Base-by-base conservation (phyloP, 2,113 vertebrate genomes). In the Periophthalmus modestus region DNA sequence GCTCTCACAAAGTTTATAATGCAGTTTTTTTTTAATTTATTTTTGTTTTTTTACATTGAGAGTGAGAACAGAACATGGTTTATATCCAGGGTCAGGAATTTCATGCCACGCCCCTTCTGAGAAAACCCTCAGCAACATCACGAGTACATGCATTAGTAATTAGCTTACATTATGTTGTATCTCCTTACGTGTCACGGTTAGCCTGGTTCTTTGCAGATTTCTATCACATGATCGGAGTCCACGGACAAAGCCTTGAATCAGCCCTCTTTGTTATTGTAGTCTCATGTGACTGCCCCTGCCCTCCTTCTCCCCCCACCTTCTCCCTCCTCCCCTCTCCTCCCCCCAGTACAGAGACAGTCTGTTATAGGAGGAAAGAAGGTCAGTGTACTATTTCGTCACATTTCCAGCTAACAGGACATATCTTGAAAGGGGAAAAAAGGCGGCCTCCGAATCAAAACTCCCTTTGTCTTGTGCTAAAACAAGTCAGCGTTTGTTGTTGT, bases 321-420 rank as follows among this genome's bases (percentile, higher is more conserved):
- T 1, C 11, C 11, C 43, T 6, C 28, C 7, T 46, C 28, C 12
- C 61, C 39, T 59, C 23, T 19, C 18, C 76, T 21, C n/a, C 65
- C 77, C 63, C 67, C 61, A 48, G 81, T 89, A 91, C 86, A 92
- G 85, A 89, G 89, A 82, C 55, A 65, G 71, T 88, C 87, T 93
- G 90, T 93, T 89, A 86, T 71, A 73, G 52, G 70, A 62, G 59
- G 24, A 80, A 89, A 86, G 91, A 91, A 90, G 87, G 87, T 88
- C 88, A 81, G 85, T 89, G 87, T 84, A 82, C 72, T 81, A 78
- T 87, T 82, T 83, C 84, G 81, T 89, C 85, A 89, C 82, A 87
- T 85, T 88, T 86, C 83, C 79, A 78, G 82, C 85, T 88, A 86
- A 77, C 81, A 90, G 85, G 85, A 87, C 54, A 24, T 80, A 83